A percentile compares a stretch with the other conserved stretches of the same genome.
phyloP scores from a whole-genome alignment of 2,797 vertebrate species.

The Poecilia gillii region DNA sequence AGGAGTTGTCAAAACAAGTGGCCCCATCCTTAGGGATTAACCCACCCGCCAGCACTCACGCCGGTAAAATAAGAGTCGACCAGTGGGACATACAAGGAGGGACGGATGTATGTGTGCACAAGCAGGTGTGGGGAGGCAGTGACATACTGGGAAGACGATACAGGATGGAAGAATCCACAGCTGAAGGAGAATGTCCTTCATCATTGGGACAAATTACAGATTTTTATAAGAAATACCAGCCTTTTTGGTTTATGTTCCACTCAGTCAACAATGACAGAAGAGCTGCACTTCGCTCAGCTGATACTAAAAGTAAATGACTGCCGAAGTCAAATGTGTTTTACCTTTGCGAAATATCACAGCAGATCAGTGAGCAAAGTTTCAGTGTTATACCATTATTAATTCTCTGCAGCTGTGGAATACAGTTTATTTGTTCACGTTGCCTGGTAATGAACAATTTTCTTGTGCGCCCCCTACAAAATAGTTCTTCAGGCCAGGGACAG shows the following conservation, averaged over 20 bases:
- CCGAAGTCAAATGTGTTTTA: conserved; percentile 7
- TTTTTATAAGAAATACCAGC: conserved; percentile 19
- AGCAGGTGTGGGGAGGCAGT: conserved; percentile 14
- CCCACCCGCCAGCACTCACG: conserved; percentile 55
- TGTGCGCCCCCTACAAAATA: not conserved
- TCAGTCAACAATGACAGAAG: conserved; percentile 18
- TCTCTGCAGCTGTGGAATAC: not conserved
- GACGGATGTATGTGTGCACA: conserved; percentile 9
- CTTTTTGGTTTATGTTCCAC: conserved; percentile 28
- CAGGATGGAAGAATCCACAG: conserved; percentile 5
- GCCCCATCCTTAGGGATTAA: conserved; percentile 72
- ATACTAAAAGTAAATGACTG: conserved; percentile 26
- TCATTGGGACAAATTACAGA: conserved; percentile 22
- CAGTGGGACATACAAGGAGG: conserved; percentile 22
- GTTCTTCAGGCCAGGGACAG: not conserved
- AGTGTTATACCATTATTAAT: not conserved
- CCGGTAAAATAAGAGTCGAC: conserved; percentile 46
- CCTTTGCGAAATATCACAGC: too few species aligned
- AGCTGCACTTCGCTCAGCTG: conserved; percentile 31
- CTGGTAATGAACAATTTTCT: not conserved
- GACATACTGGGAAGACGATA: conserved; percentile 20
- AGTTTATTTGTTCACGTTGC: not conserved
- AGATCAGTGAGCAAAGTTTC: not conserved
- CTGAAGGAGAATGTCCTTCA: conserved; percentile 5
- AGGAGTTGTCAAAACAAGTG: conserved; percentile 83